These are phyloP conservation scores for Actias luna DNA, from an alignment of 2,888 invertebrate genomes.

Conservation along the genomic window DNA sequence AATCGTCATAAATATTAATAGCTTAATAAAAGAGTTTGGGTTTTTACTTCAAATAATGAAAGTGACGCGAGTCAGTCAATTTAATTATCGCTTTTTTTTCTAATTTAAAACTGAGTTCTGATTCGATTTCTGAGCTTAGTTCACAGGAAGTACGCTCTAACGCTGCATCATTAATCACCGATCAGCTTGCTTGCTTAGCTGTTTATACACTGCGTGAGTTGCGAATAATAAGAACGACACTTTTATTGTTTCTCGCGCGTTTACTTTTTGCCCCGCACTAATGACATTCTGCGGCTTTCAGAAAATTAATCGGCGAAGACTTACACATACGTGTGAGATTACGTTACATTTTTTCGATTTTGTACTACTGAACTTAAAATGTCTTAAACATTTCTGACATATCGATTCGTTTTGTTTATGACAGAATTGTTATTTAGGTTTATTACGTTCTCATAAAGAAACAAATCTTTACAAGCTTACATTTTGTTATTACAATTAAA, in stretches of 20 bases:
- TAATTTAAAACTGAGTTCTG: constrained; percentile 42
- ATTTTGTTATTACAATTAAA: too few species aligned
- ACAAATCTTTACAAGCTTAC: too few species aligned
- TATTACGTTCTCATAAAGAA: too few species aligned
- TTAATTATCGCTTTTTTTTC: constrained; percentile 42
- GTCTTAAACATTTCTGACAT: neutral
- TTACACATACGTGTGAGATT: constrained; percentile 6
- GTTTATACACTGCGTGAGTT: constrained; percentile 29
- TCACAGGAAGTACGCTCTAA: constrained; percentile 67
- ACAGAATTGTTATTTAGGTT: too few species aligned
- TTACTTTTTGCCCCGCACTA: constrained; percentile 27
- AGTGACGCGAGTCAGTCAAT: constrained; percentile 42
- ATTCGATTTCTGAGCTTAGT: constrained; percentile 21
- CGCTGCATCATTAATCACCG: constrained; percentile 55
- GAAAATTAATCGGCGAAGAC: constrained; percentile 17
- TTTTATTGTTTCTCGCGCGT: constrained; percentile 55
- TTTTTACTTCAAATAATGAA: constrained; percentile 19
- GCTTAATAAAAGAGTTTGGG: constrained; percentile 2
- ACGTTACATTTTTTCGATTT: neutral
- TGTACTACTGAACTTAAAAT: neutral
- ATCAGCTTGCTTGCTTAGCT: constrained; percentile 55
- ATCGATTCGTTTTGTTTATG: too few species aligned
- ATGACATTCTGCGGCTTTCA: constrained; percentile 31
- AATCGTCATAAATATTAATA: constrained; percentile 9
- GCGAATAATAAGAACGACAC: constrained; percentile 38